Percentiles rank a stretch among this genome's conserved stretches.
Conservation (phyloP, 2,113 vertebrate species). For the Pungitius pungitius region DNA sequence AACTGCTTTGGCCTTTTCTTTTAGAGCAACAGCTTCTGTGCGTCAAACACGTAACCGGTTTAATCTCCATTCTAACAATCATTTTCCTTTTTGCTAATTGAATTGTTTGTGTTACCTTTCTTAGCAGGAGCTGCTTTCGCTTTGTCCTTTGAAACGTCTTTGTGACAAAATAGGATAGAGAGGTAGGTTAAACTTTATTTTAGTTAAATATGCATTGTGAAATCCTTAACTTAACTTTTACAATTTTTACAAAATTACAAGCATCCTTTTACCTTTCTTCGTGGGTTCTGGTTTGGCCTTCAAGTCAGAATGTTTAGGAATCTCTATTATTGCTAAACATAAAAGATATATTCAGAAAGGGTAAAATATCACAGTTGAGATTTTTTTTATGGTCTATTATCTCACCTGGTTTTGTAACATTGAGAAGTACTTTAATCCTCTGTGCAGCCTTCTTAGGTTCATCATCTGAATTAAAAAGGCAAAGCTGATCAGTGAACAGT, state of each 20-base stretch:
- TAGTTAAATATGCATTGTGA: too few relatives aligned
- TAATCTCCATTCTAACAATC: not conserved
- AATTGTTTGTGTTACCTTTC: constrained; percentile 38
- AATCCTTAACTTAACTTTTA: too few relatives aligned
- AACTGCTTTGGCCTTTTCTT: constrained; percentile 55
- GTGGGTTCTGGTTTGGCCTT: not conserved
- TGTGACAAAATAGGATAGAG: constrained; percentile 6
- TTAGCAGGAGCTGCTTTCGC: constrained; percentile 45
- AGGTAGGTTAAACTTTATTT: not conserved
- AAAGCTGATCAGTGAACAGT: not conserved
- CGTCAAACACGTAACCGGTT: constrained; percentile 7
- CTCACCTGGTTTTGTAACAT: constrained; percentile 67
- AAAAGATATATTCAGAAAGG: not conserved
- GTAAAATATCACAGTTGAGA: not conserved
- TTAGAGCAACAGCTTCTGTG: constrained; percentile 48
- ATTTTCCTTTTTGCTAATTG: not conserved
- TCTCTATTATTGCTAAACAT: not conserved
- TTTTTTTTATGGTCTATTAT: not conserved
- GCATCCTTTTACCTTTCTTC: not conserved
- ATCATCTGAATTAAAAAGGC: constrained; percentile 39
- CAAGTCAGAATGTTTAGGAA: not conserved
- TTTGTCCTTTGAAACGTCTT: constrained; percentile 55
- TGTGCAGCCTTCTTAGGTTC: constrained; percentile 15
- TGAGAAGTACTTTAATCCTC: constrained; percentile 51
- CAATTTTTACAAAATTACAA: too few relatives aligned